These are phyloP conservation scores for Limosa lapponica DNA, from an alignment of 2,797 vertebrate genomes.

Conservation along the genomic window DNA sequence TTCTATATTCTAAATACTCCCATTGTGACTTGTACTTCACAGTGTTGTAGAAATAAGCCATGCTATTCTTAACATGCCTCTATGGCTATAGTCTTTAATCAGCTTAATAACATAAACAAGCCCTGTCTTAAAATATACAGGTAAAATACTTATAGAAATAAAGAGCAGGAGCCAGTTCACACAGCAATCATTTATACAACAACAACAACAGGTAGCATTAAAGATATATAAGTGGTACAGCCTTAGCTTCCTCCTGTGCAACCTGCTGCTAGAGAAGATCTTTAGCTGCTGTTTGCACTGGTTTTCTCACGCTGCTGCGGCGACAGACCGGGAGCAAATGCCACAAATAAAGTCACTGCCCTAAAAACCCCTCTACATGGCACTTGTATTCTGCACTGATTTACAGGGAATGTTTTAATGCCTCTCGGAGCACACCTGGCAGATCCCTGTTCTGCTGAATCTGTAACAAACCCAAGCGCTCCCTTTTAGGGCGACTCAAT, in stretches of 20 bases:
- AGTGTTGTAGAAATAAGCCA: not conserved
- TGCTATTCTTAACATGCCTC: not conserved
- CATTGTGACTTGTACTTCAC: not conserved
- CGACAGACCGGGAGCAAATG: not conserved
- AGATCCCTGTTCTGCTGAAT: not conserved
- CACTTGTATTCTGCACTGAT: not conserved
- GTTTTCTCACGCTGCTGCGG: not conserved
- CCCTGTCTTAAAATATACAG: not conserved
- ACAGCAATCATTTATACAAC: not conserved
- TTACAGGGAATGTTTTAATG: not conserved
- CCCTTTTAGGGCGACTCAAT: not conserved
- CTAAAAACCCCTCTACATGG: not conserved
- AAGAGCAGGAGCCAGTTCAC: not conserved
- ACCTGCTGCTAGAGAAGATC: not conserved
- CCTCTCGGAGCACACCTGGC: not conserved
- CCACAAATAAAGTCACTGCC: not conserved
- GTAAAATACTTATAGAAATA: not conserved
- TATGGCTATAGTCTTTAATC: not conserved
- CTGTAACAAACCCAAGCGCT: not conserved
- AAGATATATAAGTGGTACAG: not conserved
- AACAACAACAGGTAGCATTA: not conserved
- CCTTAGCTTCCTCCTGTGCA: not conserved
- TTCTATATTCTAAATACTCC: not conserved
- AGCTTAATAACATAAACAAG: constrained; percentile 19
- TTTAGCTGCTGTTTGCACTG: not conserved